phyloP scores from a whole-genome alignment of 2,113 vertebrate genomes.

The Stigmatopora nigra region DNA sequence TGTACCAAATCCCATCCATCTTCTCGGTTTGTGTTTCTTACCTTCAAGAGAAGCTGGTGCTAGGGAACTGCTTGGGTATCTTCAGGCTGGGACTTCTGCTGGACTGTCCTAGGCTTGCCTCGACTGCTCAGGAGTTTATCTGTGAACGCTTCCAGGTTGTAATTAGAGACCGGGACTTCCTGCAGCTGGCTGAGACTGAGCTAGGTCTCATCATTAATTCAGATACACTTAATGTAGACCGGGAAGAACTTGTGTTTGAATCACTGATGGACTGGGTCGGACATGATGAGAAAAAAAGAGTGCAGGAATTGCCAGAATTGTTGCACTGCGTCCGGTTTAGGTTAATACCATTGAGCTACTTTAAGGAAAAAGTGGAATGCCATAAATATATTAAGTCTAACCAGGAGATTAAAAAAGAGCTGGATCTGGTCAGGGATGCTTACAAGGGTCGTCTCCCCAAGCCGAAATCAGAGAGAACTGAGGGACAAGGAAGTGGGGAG shows the following conservation, averaged over 20 bases:
- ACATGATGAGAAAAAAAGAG: constrained; percentile 66
- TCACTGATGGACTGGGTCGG: constrained; percentile 84
- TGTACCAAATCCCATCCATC: constrained; percentile 93
- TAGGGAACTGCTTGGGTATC: constrained; percentile 88
- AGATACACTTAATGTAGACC: constrained; percentile 80
- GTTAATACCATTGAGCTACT: constrained; percentile 79
- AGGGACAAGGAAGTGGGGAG: constrained; percentile 49
- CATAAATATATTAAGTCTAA: constrained; percentile 73
- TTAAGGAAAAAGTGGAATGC: constrained; percentile 80
- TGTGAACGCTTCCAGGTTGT: constrained; percentile 79
- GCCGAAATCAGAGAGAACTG: constrained; percentile 62
- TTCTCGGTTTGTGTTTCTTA: constrained; percentile 91
- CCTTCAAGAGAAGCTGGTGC: constrained; percentile 82
- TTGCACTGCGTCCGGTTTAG: constrained; percentile 89
- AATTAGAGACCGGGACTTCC: constrained; percentile 81
- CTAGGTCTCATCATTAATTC: constrained; percentile 82
- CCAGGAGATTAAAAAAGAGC: constrained; percentile 81
- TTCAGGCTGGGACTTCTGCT: constrained; percentile 84
- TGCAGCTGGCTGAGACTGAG: constrained; percentile 77
- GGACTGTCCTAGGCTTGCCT: constrained; percentile 79
- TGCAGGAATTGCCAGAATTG: constrained; percentile 77
- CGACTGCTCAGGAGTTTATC: constrained; percentile 81
- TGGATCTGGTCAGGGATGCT: constrained; percentile 86
- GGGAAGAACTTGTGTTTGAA: constrained; percentile 86
- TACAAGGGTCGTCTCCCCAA: constrained; percentile 76